phyloP scores from a whole-genome alignment of 2,113 vertebrate genomes.

The Amphiprion percula region DNA sequence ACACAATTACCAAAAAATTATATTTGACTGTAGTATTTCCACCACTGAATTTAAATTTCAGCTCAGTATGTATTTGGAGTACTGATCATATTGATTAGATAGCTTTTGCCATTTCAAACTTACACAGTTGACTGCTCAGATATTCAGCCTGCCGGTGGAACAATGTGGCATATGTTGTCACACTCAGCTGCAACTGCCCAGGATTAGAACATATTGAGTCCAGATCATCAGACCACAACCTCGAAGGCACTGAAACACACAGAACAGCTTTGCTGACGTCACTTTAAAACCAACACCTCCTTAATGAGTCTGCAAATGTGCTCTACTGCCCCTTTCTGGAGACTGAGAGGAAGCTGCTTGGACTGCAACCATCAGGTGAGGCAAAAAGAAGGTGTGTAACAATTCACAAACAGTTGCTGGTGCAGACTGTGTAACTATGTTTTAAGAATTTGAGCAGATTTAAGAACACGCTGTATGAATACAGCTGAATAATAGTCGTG shows the following conservation, averaged over 20 bases:
- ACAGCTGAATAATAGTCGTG: background rate
- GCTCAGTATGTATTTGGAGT: too few species aligned
- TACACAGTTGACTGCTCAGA: background rate
- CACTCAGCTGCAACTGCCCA: background rate
- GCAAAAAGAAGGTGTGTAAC: background rate
- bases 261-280: slow-evolving; percentile 1
- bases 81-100: background rate
- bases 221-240: background rate
- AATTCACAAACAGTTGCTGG: background rate
- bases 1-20: too few species aligned
- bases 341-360: slow-evolving; percentile 10
- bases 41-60: too few species aligned
- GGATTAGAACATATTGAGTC: slow-evolving; percentile 1
- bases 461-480: background rate
- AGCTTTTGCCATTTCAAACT: background rate
- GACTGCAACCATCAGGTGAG: background rate
- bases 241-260: background rate
- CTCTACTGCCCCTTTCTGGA: slow-evolving; percentile 67
- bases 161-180: background rate
- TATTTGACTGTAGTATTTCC: too few species aligned
- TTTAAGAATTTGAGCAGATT: background rate
- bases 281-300: slow-evolving; percentile 28
- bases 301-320: slow-evolving; percentile 33
- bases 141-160: background rate
- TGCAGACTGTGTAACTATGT: background rate